Conservation (phyloP, 1,140 invertebrate genomes). For the Pseudomyrmex pallidus region DNA sequence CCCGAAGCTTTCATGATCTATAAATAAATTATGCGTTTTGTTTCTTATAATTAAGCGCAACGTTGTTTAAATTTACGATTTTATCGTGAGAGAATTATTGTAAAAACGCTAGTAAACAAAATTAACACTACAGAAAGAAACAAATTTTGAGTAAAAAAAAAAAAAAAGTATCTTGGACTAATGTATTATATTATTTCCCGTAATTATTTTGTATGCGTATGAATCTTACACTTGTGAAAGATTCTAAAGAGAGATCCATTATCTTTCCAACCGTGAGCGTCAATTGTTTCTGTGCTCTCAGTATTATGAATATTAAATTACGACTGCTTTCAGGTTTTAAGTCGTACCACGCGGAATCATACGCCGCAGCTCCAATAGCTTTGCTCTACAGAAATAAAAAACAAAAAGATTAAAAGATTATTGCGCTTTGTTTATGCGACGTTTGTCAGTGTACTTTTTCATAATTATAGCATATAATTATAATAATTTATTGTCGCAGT, state of each 20-base stretch:
- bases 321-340: constrained; percentile 54
- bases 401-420: background rate
- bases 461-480: background rate
- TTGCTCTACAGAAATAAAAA: constrained; percentile 42
- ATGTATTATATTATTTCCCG: background rate
- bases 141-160: background rate
- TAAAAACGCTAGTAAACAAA: background rate
- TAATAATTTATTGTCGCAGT: background rate
- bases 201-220: constrained; percentile 16
- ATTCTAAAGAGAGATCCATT: constrained; percentile 64
- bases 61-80: background rate
- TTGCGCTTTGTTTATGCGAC: background rate
- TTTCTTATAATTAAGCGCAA: constrained; percentile 29
- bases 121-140: background rate
- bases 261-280: constrained; percentile 65
- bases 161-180: background rate
- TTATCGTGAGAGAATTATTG: background rate
- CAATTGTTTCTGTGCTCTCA: constrained; percentile 61
- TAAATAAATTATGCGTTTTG: constrained; percentile 37
- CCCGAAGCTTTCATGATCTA: constrained; percentile 69
- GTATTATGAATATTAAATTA: constrained; percentile 52
- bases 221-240: constrained; percentile 63
- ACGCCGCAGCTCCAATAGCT: constrained; percentile 42
- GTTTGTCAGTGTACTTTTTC: background rate
- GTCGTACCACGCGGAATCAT: constrained; percentile 61